Conservation (phyloP, 92 coral and sea anemone genomes). For the Hydrozoanthus gracilis region DNA sequence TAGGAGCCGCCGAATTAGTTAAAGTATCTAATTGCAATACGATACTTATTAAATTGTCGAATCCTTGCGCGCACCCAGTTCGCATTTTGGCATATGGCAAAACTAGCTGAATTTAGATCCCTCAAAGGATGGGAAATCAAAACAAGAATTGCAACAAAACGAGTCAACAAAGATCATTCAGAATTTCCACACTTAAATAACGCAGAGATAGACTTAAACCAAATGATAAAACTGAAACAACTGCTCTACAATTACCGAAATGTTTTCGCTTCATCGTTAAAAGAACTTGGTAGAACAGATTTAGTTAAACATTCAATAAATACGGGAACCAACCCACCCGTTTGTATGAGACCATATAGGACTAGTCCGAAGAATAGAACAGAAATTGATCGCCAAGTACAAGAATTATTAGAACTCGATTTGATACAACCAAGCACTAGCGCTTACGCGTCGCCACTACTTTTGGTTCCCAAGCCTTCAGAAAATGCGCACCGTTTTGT, state of each 20-base stretch:
- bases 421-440: background rate
- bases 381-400: background rate
- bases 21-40: conserved; percentile 10
- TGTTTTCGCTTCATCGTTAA: background rate
- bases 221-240: conserved; percentile 10
- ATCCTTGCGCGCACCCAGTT: conserved; percentile 1
- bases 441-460: conserved; percentile 10
- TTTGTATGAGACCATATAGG: background rate
- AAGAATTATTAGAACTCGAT: background rate
- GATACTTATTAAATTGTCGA: background rate
- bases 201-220: background rate
- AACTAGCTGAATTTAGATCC: too few relatives aligned
- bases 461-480: background rate
- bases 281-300: conserved; percentile 2
- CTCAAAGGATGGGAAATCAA: too few relatives aligned
- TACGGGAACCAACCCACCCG: background rate
- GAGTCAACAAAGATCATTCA: background rate
- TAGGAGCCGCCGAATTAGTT: conserved; percentile 6
- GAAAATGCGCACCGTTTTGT: background rate
- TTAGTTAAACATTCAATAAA: background rate
- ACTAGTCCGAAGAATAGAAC: background rate
- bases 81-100: too few relatives aligned
- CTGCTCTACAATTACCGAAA: background rate
- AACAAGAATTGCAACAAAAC: background rate
- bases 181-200: background rate